Evolutionary conservation across 2,797 vertebrate genomes (phyloP), one percentile per base, ranked within the genome.

Genomic region (Dicrostonyx torquatus): DNA sequence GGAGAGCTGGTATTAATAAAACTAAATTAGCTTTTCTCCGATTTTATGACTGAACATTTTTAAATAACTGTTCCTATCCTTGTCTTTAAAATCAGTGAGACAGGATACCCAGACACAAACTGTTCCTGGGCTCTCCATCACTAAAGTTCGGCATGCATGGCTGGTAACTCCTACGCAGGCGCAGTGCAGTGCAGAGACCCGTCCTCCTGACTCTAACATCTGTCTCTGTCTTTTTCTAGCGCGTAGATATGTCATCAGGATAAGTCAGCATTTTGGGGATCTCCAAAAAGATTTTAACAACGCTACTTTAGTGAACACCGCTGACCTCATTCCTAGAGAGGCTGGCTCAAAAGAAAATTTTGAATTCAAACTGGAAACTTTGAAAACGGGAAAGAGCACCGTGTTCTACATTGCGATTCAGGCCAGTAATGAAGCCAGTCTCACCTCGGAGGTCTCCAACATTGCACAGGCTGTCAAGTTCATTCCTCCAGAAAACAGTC

Each of bases 391-490:
- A 97, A 98, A 98, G 45, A 97, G 93, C 68, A 98, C 95, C 34
- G 94, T 85, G n/a, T 34, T 98, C 70, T 98, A 98, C 79, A 97
- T 98, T 93, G 98, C 96, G 72, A n/a, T 98, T 62, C 48, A 92
- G 92, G 96, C 98, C n/a, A 29, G 94, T 78, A 97, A 95, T 94
- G 77, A 97, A 45, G 83, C 20, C 5, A 11, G 5, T 45, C 60
- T 97, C 24, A 87, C 34, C 24, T 98, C 98, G 66, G 96, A 97
- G 26, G 48, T 97, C 24, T 98, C 98, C 50, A 98, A 98, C 62
- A 96, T 98, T 96, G 98, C 97, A 89, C 97, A 95, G 91, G 96
- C 93, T 45, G 96, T 89, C 45, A 96, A 97, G 73, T 78, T 98
- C 75, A 43, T 97, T 87, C 86, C 91, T 89, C 50, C 64, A 55